Base-by-base conservation (phyloP, 2,888 invertebrate species). In the Caenorhabditis macrosperma region DNA sequence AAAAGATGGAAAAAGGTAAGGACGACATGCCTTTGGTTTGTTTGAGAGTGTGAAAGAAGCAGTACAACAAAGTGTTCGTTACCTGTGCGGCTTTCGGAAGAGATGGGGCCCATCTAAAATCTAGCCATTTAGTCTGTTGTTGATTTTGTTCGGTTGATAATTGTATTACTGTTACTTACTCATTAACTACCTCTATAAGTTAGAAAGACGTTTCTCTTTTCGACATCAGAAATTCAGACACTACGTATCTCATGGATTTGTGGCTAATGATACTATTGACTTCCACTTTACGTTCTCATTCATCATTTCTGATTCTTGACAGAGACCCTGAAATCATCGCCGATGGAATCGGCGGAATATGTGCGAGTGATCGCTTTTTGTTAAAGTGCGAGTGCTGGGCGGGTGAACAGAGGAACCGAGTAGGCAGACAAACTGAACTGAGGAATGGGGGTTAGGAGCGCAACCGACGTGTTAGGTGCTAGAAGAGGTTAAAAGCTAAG, bases 331-430 rank as follows among this genome's bases (percentile, higher is more conserved):
- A 33, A 63, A 63, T 33, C 28, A 48, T 63, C 22, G 38, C 64
- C 35, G 50, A 17, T 33, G n/a, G 4, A n/a, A 22, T 50, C 48
- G 24, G 48, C 63, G 63, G 44, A 15, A 17, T 24, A 30, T n/a
- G 57, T 68, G 57, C 68, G 35, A 68, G 60, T 61, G 52, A n/a
- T 55, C 22, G 48, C 15, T 22, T 2, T 57, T 67, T 30, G 30
- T 17, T n/a, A n/a, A 55, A 54, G 61, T 67, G 67, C 55, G 54
- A 75, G 72, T 72, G 72, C 55, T 17, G n/a, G 54, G 69, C 68
- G 46, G 52, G 69, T 69, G 68, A 77, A 69, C 57, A 61, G 30
- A 71, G 61, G 71, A 50, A 50, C 38, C 9, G 33, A 60, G n/a
- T n/a, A 24, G 38, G 60, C 24, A 35, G 15, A 28, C 26, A 20